A percentile compares a stretch with the other conserved stretches of the same genome.
Conservation (phyloP, 2,113 vertebrate genomes). For the Engraulis encrasicolus region DNA sequence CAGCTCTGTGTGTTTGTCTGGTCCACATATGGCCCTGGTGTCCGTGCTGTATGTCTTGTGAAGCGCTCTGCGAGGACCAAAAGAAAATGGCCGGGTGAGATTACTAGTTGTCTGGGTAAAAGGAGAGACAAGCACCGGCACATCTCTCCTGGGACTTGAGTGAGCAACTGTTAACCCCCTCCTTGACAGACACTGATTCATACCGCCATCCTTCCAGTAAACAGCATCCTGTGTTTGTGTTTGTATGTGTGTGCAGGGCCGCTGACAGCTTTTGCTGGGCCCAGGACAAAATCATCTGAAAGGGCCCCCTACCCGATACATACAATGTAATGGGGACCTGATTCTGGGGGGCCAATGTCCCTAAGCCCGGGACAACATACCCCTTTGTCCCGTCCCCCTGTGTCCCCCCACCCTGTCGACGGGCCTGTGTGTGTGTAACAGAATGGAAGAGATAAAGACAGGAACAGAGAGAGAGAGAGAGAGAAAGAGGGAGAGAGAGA, state of each 20-base stretch:
- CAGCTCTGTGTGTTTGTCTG: background rate
- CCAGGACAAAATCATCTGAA: too few species aligned
- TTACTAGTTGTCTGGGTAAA: conserved; percentile 14
- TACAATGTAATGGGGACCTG: too few species aligned
- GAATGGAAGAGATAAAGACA: background rate
- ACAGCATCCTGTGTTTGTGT: background rate
- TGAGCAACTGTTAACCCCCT: conserved; percentile 5
- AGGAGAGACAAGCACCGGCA: conserved; percentile 8
- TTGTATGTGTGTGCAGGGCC: too few species aligned
- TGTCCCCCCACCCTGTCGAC: too few species aligned
- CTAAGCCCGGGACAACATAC: too few species aligned
- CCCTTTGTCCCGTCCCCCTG: too few species aligned
- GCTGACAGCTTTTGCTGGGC: too few species aligned
- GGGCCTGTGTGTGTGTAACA: too few species aligned
- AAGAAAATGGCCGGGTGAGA: background rate
- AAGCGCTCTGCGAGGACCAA: background rate
- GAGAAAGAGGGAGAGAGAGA: background rate
- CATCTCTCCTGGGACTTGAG: background rate
- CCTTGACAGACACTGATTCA: background rate
- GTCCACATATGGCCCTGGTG: background rate
- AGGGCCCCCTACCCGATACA: too few species aligned
- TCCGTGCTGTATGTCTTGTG: background rate
- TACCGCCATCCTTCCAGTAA: background rate
- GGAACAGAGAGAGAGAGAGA: background rate
- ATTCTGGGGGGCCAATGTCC: too few species aligned